Conservation (phyloP, 2,797 vertebrate genomes). For the Threskiornis aethiopicus region DNA sequence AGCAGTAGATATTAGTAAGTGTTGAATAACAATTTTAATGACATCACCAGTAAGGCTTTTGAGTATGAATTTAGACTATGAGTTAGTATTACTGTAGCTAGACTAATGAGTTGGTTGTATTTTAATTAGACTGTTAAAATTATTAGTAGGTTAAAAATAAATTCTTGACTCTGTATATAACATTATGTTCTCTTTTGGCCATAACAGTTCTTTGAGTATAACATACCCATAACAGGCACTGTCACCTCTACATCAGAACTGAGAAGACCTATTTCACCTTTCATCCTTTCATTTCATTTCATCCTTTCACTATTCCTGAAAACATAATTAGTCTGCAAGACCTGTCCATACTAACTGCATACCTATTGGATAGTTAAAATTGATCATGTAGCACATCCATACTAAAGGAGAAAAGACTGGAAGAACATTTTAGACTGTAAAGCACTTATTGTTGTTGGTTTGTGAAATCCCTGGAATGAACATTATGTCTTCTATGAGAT, state of each 20-base stretch:
- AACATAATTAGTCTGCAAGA: neutral
- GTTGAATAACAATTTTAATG: neutral
- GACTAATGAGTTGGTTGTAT: neutral
- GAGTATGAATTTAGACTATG: neutral
- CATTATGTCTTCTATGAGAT: neutral
- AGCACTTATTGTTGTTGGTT: neutral
- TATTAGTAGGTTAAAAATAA: neutral
- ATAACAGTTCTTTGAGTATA: neutral
- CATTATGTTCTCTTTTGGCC: neutral
- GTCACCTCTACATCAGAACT: neutral
- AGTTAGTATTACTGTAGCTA: neutral
- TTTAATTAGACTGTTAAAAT: neutral
- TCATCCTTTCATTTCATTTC: neutral
- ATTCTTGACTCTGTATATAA: neutral
- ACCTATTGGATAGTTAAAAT: neutral
- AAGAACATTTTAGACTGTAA: neutral
- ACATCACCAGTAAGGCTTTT: neutral
- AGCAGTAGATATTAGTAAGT: neutral
- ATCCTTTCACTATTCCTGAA: neutral
- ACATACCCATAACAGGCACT: neutral
- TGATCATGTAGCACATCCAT: neutral
- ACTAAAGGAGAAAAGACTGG: neutral
- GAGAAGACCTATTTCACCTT: neutral
- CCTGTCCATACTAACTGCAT: neutral
- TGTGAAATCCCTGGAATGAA: neutral